These are phyloP conservation scores for Hypomecis atomaria DNA, from an alignment of 2,888 invertebrate species.

Conservation along the genomic window DNA sequence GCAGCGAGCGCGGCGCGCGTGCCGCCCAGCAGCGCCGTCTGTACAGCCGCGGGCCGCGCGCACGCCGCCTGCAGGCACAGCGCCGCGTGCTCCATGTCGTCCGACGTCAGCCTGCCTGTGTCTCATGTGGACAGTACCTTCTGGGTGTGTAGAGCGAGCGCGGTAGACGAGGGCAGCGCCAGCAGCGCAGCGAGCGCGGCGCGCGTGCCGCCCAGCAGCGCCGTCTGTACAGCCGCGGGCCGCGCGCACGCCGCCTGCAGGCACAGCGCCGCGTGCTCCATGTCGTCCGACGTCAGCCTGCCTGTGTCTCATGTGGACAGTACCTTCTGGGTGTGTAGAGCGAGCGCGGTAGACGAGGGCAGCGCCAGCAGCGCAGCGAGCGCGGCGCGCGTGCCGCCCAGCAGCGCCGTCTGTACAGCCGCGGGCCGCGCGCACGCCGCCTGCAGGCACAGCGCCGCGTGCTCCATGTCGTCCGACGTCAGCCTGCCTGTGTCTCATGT, in stretches of 20 bases:
- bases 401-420: conserved; percentile 79
- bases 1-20: conserved; percentile 86
- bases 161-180: conserved; percentile 54
- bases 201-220: conserved; percentile 90
- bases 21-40: conserved; percentile 86
- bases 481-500: too few relatives aligned
- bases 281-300: conserved; percentile 96
- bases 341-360: background rate
- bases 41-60: conserved; percentile 62
- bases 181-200: conserved; percentile 85
- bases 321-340: background rate
- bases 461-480: too few relatives aligned
- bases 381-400: conserved; percentile 87
- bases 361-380: conserved; percentile 86
- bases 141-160: background rate
- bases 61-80: too few relatives aligned
- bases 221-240: conserved; percentile 59
- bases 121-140: too few relatives aligned
- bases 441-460: conserved; percentile 64
- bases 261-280: conserved; percentile 94
- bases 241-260: conserved; percentile 89
- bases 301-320: too few relatives aligned
- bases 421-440: conserved; percentile 60
- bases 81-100: conserved; percentile 64
- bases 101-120: too few relatives aligned